Evolutionary conservation across 2,888 invertebrate species (phyloP).

Genomic region (Thumatha senex): DNA sequence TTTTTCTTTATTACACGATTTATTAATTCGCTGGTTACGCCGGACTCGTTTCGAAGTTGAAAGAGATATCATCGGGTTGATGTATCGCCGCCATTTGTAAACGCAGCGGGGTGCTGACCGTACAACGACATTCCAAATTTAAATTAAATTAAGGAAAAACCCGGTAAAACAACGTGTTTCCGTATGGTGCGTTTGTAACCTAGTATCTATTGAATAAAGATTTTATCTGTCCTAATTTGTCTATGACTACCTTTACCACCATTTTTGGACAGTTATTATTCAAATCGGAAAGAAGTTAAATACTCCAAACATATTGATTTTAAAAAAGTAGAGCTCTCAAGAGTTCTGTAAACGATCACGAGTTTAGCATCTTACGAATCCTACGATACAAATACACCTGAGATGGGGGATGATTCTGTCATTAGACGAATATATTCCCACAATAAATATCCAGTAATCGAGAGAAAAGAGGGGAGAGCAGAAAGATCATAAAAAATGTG

Average conservation of each 20-base stretch:
- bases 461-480: no score
- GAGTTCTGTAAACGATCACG: no score
- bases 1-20: conserved; percentile 55
- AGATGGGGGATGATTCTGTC: no score
- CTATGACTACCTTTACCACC: conserved; percentile 54
- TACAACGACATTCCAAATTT: conserved; percentile 73
- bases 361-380: no score
- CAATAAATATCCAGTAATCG: no score
- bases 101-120: conserved; percentile 69
- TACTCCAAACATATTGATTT: no score
- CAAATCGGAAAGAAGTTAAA: background rate
- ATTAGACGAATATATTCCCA: no score
- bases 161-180: conserved; percentile 79
- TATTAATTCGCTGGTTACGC: conserved; percentile 71
- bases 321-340: no score
- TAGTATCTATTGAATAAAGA: conserved; percentile 64
- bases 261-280: background rate
- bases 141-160: conserved; percentile 82
- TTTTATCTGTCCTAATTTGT: conserved; percentile 80
- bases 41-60: conserved; percentile 74
- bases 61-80: conserved; percentile 82
- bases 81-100: conserved; percentile 80
- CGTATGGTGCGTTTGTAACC: conserved; percentile 58
- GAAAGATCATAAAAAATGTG: no score
- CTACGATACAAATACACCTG: no score